Evolutionary conservation across 2,888 invertebrate genomes (phyloP).

Genomic region (Tenthredo livida): DNA sequence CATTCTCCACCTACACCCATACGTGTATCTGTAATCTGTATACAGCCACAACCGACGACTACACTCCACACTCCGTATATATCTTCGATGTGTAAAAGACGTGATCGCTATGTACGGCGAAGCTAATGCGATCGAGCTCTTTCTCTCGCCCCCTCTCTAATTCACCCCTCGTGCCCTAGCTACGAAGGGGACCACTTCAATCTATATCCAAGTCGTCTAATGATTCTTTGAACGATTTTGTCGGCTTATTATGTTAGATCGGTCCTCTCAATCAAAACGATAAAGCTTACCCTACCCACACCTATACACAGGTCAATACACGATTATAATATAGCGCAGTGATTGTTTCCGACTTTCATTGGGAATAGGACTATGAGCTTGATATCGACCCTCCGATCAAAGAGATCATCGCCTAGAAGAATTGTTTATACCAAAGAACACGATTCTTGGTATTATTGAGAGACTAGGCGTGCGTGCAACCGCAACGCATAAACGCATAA

Average conservation of each 20-base stretch:
- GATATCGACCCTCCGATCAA: constrained; percentile 48
- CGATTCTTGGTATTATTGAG: constrained; percentile 49
- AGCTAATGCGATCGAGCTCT: constrained; percentile 30
- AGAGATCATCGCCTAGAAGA: constrained; percentile 32
- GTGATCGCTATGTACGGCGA: background rate
- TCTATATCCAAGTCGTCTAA: background rate
- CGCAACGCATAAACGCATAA: constrained; percentile 65
- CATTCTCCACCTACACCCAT: constrained; percentile 8
- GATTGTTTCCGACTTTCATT: background rate
- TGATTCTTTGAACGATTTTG: background rate
- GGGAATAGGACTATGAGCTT: background rate
- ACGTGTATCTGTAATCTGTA: background rate
- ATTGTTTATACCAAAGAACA: constrained; percentile 39
- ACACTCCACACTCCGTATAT: background rate
- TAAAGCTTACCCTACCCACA: background rate
- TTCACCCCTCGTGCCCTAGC: background rate
- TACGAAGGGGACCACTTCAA: constrained; percentile 4
- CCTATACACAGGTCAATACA: background rate
- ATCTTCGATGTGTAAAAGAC: background rate
- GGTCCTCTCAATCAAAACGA: background rate
- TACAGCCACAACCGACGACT: background rate
- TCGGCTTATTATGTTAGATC: background rate
- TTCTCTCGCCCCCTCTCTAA: background rate
- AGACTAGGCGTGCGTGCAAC: constrained; percentile 46
- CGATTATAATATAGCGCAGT: background rate